Evolutionary conservation across 2,113 vertebrate species (phyloP).

Genomic region (Hyaena hyaena): DNA sequence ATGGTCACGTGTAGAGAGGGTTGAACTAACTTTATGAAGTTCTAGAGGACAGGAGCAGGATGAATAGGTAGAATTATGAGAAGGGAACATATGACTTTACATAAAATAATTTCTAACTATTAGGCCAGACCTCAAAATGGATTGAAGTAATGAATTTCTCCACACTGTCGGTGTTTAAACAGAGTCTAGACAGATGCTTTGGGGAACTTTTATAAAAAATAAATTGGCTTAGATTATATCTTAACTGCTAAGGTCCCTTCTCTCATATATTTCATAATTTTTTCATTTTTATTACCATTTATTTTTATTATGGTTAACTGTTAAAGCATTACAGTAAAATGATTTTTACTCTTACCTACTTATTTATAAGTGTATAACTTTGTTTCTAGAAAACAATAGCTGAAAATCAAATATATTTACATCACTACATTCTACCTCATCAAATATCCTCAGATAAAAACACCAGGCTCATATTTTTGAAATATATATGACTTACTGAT

Average conservation of each 20-base stretch:
- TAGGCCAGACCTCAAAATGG: background rate
- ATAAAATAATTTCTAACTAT: constrained; percentile 6
- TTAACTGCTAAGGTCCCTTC: background rate
- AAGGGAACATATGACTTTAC: background rate
- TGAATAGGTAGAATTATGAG: background rate
- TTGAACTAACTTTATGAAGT: background rate
- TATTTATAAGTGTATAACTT: background rate
- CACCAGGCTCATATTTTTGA: background rate
- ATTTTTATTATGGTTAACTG: background rate
- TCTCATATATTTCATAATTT: constrained; percentile 10
- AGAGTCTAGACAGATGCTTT: background rate
- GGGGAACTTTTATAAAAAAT: background rate
- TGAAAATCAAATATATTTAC: background rate
- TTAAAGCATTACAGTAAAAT: background rate
- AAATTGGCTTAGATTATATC: constrained; percentile 17
- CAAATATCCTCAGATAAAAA: background rate
- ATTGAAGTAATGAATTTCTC: background rate
- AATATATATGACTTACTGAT: background rate
- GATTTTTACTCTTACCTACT: background rate
- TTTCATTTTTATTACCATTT: background rate
- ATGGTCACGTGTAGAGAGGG: background rate
- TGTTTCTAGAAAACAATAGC: background rate
- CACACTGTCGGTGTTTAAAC: background rate
- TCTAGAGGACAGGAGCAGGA: background rate
- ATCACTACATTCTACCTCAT: background rate